These are phyloP conservation scores for Shinisaurus crocodilurus DNA, from an alignment of 2,113 vertebrate genomes.

Conservation along the genomic window DNA sequence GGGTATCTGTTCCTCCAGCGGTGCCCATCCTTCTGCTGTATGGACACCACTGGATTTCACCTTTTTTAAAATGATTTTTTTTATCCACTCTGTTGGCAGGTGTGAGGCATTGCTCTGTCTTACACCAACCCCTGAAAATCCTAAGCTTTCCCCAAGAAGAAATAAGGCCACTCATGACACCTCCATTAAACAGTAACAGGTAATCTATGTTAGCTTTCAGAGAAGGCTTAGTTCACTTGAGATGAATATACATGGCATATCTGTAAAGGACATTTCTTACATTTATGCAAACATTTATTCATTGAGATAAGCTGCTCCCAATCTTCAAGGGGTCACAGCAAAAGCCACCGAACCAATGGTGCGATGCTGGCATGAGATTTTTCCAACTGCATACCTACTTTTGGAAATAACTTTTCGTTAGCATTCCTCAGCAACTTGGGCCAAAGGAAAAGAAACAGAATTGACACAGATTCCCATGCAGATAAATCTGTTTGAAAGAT, in stretches of 20 bases:
- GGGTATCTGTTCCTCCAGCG: too few relatives aligned
- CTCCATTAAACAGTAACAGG: too few relatives aligned
- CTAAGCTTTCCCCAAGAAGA: too few relatives aligned
- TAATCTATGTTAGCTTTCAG: background rate
- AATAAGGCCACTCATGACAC: too few relatives aligned
- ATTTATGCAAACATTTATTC: background rate
- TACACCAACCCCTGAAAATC: background rate
- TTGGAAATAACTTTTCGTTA: too few relatives aligned
- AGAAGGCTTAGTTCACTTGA: background rate
- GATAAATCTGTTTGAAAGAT: background rate
- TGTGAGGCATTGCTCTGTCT: background rate
- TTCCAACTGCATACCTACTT: background rate
- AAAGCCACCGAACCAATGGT: background rate
- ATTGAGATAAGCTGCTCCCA: background rate
- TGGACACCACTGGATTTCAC: too few relatives aligned
- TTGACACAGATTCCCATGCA: background rate
- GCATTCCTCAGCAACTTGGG: too few relatives aligned
- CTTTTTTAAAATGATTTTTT: too few relatives aligned
- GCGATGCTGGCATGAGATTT: background rate
- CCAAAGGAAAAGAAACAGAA: too few relatives aligned
- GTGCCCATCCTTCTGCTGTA: too few relatives aligned
- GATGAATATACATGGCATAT: background rate
- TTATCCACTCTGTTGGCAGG: background rate
- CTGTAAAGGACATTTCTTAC: background rate
- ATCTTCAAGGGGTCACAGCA: background rate